Percentiles rank a stretch among this genome's conserved stretches.
These are phyloP conservation scores for Paracentrotus lividus DNA, from an alignment of 53 echinoderm and acorn worm species.

Conservation along the genomic window DNA sequence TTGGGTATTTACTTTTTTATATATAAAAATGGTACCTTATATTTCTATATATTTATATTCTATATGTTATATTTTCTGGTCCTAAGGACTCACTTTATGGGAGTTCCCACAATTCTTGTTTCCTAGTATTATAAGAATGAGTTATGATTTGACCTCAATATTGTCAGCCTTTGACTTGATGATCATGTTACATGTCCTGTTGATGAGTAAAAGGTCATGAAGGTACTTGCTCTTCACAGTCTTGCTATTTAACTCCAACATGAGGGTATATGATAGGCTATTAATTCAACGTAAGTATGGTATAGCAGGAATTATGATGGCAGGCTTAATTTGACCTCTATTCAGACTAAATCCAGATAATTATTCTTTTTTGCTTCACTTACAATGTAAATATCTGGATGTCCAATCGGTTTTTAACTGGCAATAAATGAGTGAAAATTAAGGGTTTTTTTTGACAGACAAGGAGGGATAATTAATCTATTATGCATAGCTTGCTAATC, in stretches of 20 bases:
- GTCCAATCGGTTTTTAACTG: neutral
- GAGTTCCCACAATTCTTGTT: neutral
- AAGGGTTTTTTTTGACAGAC: neutral
- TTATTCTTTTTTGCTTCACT: neutral
- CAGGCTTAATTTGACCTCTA: neutral
- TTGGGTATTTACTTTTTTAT: too few species aligned
- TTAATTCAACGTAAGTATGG: neutral
- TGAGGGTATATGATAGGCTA: constrained; percentile 18
- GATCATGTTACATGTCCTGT: constrained; percentile 13
- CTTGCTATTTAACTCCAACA: constrained; percentile 13
- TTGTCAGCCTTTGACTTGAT: neutral
- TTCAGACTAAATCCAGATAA: constrained; percentile 3
- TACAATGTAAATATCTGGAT: neutral
- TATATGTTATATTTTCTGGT: too few species aligned
- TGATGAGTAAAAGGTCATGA: constrained; percentile 40
- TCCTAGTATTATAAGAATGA: too few species aligned
- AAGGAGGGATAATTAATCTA: neutral
- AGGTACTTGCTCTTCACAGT: neutral
- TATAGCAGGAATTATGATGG: neutral
- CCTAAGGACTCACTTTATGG: too few species aligned
- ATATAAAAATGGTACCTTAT: too few species aligned
- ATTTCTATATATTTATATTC: too few species aligned
- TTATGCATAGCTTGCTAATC: neutral
- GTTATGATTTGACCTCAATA: neutral
- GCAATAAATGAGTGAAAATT: neutral